A percentile compares a stretch with the other conserved stretches of the same genome.
phyloP scores from a whole-genome alignment of 2,888 invertebrate species.

The Tiphia femorata region DNA sequence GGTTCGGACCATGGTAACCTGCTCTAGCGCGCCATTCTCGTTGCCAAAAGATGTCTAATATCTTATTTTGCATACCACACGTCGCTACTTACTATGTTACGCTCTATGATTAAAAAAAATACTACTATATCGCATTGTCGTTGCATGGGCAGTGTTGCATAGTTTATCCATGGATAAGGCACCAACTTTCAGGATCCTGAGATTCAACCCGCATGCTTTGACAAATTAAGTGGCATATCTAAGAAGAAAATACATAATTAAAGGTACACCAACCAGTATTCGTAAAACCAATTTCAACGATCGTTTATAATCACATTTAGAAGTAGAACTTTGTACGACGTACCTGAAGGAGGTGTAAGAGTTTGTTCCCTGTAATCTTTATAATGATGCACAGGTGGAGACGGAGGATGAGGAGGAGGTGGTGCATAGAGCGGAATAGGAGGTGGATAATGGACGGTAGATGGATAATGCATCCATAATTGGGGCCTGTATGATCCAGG shows the following conservation, averaged over 20 bases:
- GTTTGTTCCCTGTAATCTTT: conserved; percentile 68
- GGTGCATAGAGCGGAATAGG: conserved; percentile 65
- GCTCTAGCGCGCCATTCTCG: too few species aligned
- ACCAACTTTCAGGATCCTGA: conserved; percentile 64
- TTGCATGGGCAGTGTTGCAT: conserved; percentile 67
- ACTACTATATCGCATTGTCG: conserved; percentile 68
- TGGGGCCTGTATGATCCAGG: conserved; percentile 70
- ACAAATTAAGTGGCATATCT: conserved; percentile 93
- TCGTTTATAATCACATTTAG: too few species aligned
- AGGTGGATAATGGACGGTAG: conserved; percentile 69
- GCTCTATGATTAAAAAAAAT: conserved; percentile 66
- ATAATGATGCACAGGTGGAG: conserved; percentile 65
- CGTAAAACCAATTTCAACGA: too few species aligned
- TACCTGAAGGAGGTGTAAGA: conserved; percentile 67
- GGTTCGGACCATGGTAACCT: too few species aligned
- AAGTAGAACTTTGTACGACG: background rate
- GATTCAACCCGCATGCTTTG: conserved; percentile 81
- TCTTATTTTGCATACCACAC: conserved; percentile 49
- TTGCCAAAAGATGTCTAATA: too few species aligned
- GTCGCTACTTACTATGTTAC: conserved; percentile 59
- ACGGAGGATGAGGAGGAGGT: conserved; percentile 65
- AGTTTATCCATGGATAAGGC: conserved; percentile 61
- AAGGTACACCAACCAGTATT: too few species aligned
- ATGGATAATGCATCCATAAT: conserved; percentile 71
- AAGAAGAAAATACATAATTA: conserved; percentile 66